A percentile compares a stretch with the other conserved stretches of the same genome.
phyloP scores from a whole-genome alignment of 2,113 vertebrate species.

The Sigmodon hispidus region DNA sequence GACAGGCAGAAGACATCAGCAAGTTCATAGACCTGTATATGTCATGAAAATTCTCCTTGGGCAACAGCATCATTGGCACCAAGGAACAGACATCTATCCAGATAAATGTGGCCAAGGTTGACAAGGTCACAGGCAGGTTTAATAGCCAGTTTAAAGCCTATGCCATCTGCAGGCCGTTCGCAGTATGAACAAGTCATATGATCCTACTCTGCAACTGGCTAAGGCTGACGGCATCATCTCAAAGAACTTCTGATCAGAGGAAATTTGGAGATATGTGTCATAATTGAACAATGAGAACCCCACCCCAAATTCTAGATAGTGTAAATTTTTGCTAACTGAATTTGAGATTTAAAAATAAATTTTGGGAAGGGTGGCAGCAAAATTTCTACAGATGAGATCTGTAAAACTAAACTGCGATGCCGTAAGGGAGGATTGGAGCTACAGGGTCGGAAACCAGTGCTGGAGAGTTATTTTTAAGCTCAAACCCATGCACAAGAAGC shows the following conservation, averaged over 20 bases:
- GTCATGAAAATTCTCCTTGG: background rate
- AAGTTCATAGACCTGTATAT: background rate
- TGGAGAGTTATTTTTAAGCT: conserved; percentile 23
- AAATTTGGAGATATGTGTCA: background rate
- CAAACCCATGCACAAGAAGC: background rate
- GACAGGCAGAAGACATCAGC: background rate
- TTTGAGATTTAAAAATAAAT: conserved; percentile 51
- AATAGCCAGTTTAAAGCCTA: background rate
- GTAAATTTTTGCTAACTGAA: conserved; percentile 15
- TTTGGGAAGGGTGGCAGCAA: conserved; percentile 17
- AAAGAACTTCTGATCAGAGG: background rate
- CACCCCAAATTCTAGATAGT: background rate
- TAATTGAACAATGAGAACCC: background rate
- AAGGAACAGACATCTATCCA: background rate
- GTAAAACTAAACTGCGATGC: background rate
- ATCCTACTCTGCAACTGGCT: background rate
- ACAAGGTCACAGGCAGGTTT: background rate
- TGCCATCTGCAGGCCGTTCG: background rate
- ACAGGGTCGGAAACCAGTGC: background rate
- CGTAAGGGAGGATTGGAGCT: background rate
- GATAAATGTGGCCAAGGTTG: background rate
- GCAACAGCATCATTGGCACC: background rate
- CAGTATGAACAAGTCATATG: background rate
- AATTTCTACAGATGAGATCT: conserved; percentile 16
- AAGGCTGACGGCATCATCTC: background rate